Base-by-base conservation (phyloP, 53 echinoderm and acorn worm species). In the Luidia sarsii region DNA sequence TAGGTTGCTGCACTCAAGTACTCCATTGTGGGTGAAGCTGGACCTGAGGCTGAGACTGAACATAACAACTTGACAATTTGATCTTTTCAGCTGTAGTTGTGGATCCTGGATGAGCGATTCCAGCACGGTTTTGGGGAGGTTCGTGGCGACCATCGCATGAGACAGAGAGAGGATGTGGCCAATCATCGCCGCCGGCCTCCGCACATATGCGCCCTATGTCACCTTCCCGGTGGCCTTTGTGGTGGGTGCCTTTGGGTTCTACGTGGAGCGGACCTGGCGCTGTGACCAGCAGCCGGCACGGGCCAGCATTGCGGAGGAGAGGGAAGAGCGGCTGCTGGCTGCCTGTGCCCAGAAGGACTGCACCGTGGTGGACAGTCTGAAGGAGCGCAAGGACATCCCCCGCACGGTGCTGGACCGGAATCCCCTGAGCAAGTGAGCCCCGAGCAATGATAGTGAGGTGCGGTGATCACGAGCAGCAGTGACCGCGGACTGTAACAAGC, bases 151-250 rank as follows among this genome's bases (percentile, higher is more conserved):
- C n/a, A n/a, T n/a, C n/a, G n/a, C n/a, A n/a, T n/a, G n/a, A n/a
- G n/a, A 39, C 68, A 1, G 39, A 57, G 29, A 51, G 54, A 94
- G 52, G 50, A 94, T 97, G 97, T 91, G 90, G 89, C 97, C 82
- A 67, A 70, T 94, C 4, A 68, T 97, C 64, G 50, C 91, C 20
- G 97, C 97, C 53, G 94, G 93, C 11, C 9, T 90, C 54, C 85
- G 97, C 37, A 80, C 94, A 53, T 97, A 97, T 41, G 97, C 91
- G 14, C 97, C 97, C 7, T 97, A 93, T 34, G 84, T 94, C 23
- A 89, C 91, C 24, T 87, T 97, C 57, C 97, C 97, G 6, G 72
- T 91, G 46, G 94, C 97, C 21, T 46, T 91, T 20, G 92, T 94
- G 9, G 81, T 97, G 11, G 97, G 97, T 28, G 86, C 89, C 29